A percentile compares a stretch with the other conserved stretches of the same genome.
phyloP scores from a whole-genome alignment of 2,888 invertebrate species.

The Drosophila setosimentum region DNA sequence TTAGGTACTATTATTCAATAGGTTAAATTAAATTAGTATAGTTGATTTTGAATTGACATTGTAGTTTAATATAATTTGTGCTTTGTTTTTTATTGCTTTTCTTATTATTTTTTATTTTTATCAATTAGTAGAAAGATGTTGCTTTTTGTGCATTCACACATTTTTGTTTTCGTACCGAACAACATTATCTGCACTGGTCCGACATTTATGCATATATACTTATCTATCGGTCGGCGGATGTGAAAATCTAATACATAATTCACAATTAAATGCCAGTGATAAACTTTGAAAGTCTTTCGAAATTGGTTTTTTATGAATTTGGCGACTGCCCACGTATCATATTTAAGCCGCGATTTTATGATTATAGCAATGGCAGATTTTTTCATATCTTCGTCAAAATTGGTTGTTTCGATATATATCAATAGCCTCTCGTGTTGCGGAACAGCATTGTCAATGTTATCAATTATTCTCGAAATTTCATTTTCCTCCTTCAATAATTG shows the following conservation, averaged over 20 bases:
- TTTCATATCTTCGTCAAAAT: background rate
- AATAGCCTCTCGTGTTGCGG: background rate
- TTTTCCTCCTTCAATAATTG: background rate
- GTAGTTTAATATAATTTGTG: background rate
- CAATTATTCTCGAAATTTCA: background rate
- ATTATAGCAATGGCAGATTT: accelerated
- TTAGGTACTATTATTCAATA: background rate
- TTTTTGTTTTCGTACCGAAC: background rate
- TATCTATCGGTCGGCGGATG: no score
- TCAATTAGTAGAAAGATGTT: no score
- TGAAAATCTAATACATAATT: background rate
- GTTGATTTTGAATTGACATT: background rate
- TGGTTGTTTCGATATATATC: background rate
- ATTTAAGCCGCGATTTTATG: accelerated
- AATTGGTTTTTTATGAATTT: accelerated
- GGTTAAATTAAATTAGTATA: background rate
- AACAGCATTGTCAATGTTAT: background rate
- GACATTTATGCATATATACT: background rate
- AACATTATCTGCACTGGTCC: background rate
- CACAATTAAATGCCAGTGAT: constrained; percentile 2
- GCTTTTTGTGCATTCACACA: no score
- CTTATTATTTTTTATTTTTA: background rate
- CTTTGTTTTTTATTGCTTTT: background rate
- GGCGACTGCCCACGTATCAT: background rate
- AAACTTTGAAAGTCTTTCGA: background rate